Percentiles rank a stretch among this genome's conserved stretches.
Conservation (phyloP, 2,888 invertebrate species). For the Emmelina monodactyla region DNA sequence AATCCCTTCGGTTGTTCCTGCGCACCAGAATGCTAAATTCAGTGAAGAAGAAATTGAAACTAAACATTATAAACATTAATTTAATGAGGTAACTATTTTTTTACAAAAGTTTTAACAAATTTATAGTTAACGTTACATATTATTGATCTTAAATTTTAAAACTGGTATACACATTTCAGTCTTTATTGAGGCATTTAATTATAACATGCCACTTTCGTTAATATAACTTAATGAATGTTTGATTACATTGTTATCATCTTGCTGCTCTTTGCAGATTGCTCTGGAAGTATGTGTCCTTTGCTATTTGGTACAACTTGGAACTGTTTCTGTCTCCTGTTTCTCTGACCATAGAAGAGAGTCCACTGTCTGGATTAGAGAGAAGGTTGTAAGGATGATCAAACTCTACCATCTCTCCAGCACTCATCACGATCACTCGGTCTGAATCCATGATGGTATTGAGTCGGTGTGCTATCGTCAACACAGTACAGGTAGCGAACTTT, state of each 20-base stretch:
- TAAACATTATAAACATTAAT: too few relatives aligned
- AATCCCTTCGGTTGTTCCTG: too few relatives aligned
- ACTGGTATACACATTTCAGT: too few relatives aligned
- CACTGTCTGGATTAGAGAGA: slow-evolving; percentile 64
- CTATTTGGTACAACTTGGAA: slow-evolving; percentile 33
- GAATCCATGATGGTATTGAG: slow-evolving; percentile 93
- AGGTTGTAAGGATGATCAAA: slow-evolving; percentile 73
- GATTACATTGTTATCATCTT: slow-evolving; percentile 3
- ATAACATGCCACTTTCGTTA: too few relatives aligned
- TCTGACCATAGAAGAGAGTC: slow-evolving; percentile 71
- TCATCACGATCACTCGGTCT: slow-evolving; percentile 86
- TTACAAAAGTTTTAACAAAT: too few relatives aligned
- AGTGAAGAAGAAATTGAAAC: too few relatives aligned
- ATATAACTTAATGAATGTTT: too few relatives aligned
- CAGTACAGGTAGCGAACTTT: slow-evolving; percentile 81
- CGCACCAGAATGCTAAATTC: too few relatives aligned
- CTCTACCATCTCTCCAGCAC: slow-evolving; percentile 76
- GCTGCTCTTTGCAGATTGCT: slow-evolving; percentile 18
- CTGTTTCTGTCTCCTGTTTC: slow-evolving; percentile 68
- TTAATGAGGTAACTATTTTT: too few relatives aligned
- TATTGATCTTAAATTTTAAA: too few relatives aligned
- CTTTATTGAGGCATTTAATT: too few relatives aligned
- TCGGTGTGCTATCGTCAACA: slow-evolving; percentile 89
- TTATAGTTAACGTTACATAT: too few relatives aligned
- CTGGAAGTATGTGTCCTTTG: slow-evolving; percentile 36